These are phyloP conservation scores for Oostethus manadensis DNA, from an alignment of 2,113 vertebrate species.

Conservation along the genomic window DNA sequence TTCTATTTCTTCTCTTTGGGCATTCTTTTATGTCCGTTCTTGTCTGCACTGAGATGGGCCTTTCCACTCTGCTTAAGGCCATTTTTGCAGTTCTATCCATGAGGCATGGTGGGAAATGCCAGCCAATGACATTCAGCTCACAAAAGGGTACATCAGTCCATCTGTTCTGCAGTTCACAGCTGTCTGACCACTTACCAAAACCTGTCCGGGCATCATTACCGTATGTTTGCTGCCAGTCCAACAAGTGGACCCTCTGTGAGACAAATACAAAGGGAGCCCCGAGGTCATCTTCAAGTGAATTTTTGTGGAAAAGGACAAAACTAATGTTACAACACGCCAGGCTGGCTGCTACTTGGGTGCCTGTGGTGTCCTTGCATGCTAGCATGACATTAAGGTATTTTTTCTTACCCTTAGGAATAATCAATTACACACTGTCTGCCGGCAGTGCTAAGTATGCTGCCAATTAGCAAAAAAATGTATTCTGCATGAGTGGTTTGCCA, in stretches of 20 bases:
- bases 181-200: conserved; percentile 63
- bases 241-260: conserved; percentile 54
- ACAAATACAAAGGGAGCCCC: conserved; percentile 50
- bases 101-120: conserved; percentile 57
- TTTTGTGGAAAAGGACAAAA: conserved; percentile 29
- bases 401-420: not conserved
- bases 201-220: conserved; percentile 57
- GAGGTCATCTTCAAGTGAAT: conserved; percentile 25
- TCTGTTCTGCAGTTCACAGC: conserved; percentile 57
- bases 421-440: conserved; percentile 3
- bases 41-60: conserved; percentile 7
- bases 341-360: not conserved
- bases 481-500: conserved; percentile 47
- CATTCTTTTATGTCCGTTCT: not conserved
- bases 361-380: conserved; percentile 3
- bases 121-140: conserved; percentile 67
- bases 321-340: conserved; percentile 13
- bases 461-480: conserved; percentile 38
- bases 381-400: conserved; percentile 23
- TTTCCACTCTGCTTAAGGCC: conserved; percentile 29
- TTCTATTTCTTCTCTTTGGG: too few relatives aligned
- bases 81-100: conserved; percentile 47
- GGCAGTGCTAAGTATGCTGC: conserved; percentile 3
- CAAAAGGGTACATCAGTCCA: conserved; percentile 70
- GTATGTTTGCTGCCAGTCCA: conserved; percentile 42